phyloP scores from a whole-genome alignment of 2,113 vertebrate species.

The Etia nguti region DNA sequence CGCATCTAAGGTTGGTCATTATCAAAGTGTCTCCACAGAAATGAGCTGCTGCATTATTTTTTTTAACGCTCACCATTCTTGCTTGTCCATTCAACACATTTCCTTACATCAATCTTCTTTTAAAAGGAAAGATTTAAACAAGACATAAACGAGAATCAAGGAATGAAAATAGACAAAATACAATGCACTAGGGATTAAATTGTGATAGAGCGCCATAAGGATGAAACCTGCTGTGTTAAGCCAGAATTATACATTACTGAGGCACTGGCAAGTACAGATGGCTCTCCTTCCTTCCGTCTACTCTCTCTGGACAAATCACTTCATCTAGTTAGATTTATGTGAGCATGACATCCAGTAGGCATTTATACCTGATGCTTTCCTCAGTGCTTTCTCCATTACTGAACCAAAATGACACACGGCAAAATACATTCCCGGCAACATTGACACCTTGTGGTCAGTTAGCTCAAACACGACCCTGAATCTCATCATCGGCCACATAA shows the following conservation, averaged over 20 bases:
- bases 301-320: slow-evolving; percentile 34
- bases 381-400: not conserved
- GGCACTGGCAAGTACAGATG: not conserved
- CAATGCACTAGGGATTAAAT: not conserved
- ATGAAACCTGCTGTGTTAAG: not conserved
- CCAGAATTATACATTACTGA: not conserved
- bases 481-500: slow-evolving; percentile 25
- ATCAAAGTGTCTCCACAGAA: not conserved
- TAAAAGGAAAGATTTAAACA: not conserved
- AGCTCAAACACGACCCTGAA: not conserved
- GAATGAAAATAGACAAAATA: not conserved
- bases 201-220: not conserved
- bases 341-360: slow-evolving; percentile 31
- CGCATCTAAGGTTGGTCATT: not conserved
- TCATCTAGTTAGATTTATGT: slow-evolving; percentile 41
- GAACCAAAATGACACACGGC: not conserved
- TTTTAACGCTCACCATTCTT: not conserved
- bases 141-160: not conserved
- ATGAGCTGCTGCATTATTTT: not conserved
- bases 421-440: slow-evolving; percentile 21
- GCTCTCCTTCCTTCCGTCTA: not conserved
- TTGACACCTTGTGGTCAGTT: slow-evolving; percentile 61
- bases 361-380: slow-evolving; percentile 1
- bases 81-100: not conserved
- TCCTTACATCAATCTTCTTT: not conserved